Evolutionary conservation across 2,797 vertebrate species (phyloP), one percentile per base, ranked within the genome.

Genomic region (Enteromius unitaeniatus): DNA sequence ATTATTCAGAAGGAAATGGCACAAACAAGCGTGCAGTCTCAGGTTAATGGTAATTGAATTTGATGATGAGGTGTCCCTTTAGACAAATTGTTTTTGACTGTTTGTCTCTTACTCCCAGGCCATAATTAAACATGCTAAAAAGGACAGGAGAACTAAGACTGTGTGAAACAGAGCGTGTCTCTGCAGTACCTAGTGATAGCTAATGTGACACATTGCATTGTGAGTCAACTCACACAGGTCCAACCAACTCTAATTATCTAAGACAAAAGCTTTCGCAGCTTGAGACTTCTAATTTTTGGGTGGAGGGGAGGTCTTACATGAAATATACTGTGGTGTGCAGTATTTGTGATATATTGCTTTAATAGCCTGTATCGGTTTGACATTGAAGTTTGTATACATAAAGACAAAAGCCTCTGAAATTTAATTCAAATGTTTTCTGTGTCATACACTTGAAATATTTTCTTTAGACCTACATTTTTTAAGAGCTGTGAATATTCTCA

Each of bases 31-130:
- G 88, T 87, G 85, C 84, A 89, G 90, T 91, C 90, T 92, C 87
- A 77, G 88, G 88, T 78, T 92, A 89, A 92, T 90, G 90, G 84
- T 93, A 92, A 94, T 93, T 93, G 84, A 93, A 91, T 93, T 88
- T 91, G 91, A 94, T 89, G 91, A 93, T 89, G 86, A 89, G 90
- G 87, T 89, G 89, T 93, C 89, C 58, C 90, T 79, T 51, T 58
- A 87, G 89, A 92, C 90, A 93, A 92, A 94, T 90, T 84, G 89
- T 91, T 89, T 92, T 88, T 90, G 90, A 93, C 91, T 91, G 37
- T 45, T 85, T 55, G 65, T 72, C 77, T 76, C 78, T 74, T 87
- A 88, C 86, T 91, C 86, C 81, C 80, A 78, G 84, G 88, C 87
- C 83, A 85, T 91, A 91, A 92, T 93, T 92, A 91, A 87, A 91